Base-by-base conservation (phyloP, 1,140 invertebrate species). In the Drosophila kepulauana region DNA sequence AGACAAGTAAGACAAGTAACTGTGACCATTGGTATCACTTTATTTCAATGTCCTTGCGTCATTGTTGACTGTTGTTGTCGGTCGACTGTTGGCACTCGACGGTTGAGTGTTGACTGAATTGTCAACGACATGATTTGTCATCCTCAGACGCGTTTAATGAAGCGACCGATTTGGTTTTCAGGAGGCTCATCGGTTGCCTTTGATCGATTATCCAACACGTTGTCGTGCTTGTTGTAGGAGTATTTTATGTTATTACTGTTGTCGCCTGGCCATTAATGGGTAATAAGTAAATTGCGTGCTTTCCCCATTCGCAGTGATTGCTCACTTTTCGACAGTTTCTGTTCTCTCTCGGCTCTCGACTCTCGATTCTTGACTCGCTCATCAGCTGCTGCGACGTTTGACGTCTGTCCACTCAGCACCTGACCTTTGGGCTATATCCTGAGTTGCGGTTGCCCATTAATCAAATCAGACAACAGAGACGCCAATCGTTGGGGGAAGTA, bases 221-320 rank as follows among this genome's bases (percentile, higher is more conserved):
- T 46, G 54, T 58, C 33, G 41, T 45, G 20, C 13, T 61, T 43
- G 25, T 8, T 43, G 15, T 49, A 10, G 5, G 5, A 11, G 28
- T 33, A 38, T 20, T 38, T 25, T 25, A 25, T 41, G 33, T 16
- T 65, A 3, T 25, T 56, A 4, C 52, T 62, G 57, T 56, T 45
- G 28, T 45, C 45, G 62, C 41, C 52, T 41, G 57, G 45, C 62
- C 85, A 87, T 89, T 89, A 89, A 85, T 89, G 81, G 85, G 81
- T 89, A 89, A 89, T 89, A 89, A 89, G 85, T 89, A 89, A 88
- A 89, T 89, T 81, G 85, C 86, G 85, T 89, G 85, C 82, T 81
- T 72, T 78, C 74, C 78, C 63, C 74, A 88, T 84, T 89, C 82
- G 68, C 85, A 85, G 85, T 89, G 85, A 88, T 88, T 88, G 85